Base-by-base conservation (phyloP, 1,140 invertebrate genomes). In the Meteorus sp. region DNA sequence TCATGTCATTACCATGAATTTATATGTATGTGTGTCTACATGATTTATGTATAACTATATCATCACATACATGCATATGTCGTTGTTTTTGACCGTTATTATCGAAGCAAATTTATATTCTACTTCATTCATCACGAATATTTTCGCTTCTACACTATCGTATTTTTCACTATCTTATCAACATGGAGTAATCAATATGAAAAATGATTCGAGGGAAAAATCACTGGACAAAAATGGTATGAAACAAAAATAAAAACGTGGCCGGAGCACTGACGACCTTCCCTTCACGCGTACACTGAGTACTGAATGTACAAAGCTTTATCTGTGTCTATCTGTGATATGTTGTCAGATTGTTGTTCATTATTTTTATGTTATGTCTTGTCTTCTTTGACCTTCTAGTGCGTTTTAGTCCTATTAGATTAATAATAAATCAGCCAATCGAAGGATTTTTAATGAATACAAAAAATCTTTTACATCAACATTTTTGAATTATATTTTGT, bases 321-420 rank as follows among this genome's bases (percentile, higher is more conserved):
- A 59, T 60, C 65, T 64, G 60, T 73, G 66, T 72, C 47, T 74
- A 76, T 73, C 65, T 75, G 74, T 76, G 74, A 72, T 72, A 76
- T 76, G 74, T 76, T 68, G 68, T 75, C 72, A 73, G 66, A 74
- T 74, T 69, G 71, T 76, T 72, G 67, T 73, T 65, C 47, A 19
- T 55, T 53, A 61, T 56, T 63, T 68, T 67, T 75, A 64, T 74
- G 68, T 76, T 71, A 67, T 74, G 69, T 74, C 66, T 73, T 75
- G 69, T 76, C 71, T 74, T 74, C 65, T 74, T n/a, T 73, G 69
- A 70, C 70, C 67, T 50, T 47, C 65, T 75, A 72, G 73, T 72
- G 69, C 66, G 65, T 74, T 71, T 67, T 60, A 68, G 65, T 71
- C 69, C 68, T 71, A 64, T 71, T 64, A 56, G 45, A 41, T 20